Percentiles rank a stretch among this genome's conserved stretches.
phyloP scores from a whole-genome alignment of 2,113 vertebrate species.

The Catagonus wagneri region DNA sequence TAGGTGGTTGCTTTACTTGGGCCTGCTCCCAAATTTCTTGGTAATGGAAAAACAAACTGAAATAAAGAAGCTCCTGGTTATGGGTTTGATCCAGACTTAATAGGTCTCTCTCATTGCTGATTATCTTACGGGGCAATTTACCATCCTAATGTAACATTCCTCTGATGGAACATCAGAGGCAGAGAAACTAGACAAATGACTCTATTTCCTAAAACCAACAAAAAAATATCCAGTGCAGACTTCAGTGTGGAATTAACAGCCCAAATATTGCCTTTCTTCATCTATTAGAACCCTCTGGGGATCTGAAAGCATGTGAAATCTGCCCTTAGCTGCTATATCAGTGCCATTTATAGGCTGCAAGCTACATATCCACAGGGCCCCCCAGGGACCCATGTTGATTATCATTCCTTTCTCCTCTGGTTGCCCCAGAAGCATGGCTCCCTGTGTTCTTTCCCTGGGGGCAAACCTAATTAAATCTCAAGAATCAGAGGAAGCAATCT shows the following conservation, averaged over 20 bases:
- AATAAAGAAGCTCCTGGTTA: slow-evolving; percentile 23
- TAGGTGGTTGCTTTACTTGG: background rate
- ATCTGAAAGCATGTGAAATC: background rate
- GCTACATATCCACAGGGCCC: background rate
- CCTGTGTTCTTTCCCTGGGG: slow-evolving; percentile 9
- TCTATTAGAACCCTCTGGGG: background rate
- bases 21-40: background rate
- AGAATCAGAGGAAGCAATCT: slow-evolving; percentile 37
- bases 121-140: slow-evolving; percentile 29
- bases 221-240: background rate
- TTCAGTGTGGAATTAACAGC: background rate
- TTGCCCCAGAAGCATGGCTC: slow-evolving; percentile 17
- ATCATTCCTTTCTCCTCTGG: slow-evolving; percentile 19
- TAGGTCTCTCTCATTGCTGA: slow-evolving; percentile 3
- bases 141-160: background rate
- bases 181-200: slow-evolving; percentile 27
- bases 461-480: slow-evolving; percentile 68
- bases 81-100: background rate
- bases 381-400: background rate
- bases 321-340: background rate
- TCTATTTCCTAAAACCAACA: slow-evolving; percentile 41
- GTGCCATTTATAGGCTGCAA: slow-evolving; percentile 7
- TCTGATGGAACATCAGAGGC: slow-evolving; percentile 9
- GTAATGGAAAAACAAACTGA: background rate
- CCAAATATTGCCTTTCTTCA: background rate